Evolutionary conservation across 64 coral and sea anemone species (phyloP).

Genomic region (Acropora tenuis): DNA sequence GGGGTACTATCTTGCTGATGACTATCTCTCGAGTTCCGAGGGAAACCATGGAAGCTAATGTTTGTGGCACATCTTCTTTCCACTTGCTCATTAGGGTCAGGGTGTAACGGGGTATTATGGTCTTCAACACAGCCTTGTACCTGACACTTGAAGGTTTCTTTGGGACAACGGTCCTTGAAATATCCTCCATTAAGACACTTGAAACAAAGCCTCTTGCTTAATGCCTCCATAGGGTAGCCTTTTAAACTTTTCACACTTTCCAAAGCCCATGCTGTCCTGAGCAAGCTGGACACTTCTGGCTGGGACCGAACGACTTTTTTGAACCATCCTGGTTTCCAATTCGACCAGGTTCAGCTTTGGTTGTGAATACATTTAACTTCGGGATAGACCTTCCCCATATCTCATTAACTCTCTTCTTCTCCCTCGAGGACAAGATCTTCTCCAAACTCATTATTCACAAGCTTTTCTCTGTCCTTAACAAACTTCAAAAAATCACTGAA

Average conservation of each 20-base stretch:
- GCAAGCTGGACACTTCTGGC: constrained; percentile 48
- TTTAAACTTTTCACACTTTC: constrained; percentile 72
- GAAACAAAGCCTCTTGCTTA: constrained; percentile 68
- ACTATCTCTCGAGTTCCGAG: neutral
- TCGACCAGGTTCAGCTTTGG: neutral
- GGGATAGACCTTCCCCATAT: neutral
- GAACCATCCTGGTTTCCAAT: neutral
- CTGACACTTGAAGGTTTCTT: constrained; percentile 54
- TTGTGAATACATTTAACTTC: neutral
- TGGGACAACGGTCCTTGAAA: constrained; percentile 56
- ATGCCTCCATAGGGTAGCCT: constrained; percentile 23
- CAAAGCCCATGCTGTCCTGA: constrained; percentile 59
- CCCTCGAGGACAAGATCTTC: constrained; percentile 41
- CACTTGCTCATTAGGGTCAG: neutral
- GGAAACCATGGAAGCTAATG: neutral
- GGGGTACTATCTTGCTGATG: neutral
- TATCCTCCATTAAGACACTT: constrained; percentile 75
- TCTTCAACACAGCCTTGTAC: constrained; percentile 54
- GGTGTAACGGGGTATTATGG: constrained; percentile 75
- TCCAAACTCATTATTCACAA: constrained; percentile 78
- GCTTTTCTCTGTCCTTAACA: constrained; percentile 52
- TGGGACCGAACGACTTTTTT: neutral
- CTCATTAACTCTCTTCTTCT: neutral
- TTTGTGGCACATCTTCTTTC: neutral
- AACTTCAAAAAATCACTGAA: constrained; percentile 66